Conservation (phyloP, 2,113 vertebrate genomes). For the Odocoileus hemionus region DNA sequence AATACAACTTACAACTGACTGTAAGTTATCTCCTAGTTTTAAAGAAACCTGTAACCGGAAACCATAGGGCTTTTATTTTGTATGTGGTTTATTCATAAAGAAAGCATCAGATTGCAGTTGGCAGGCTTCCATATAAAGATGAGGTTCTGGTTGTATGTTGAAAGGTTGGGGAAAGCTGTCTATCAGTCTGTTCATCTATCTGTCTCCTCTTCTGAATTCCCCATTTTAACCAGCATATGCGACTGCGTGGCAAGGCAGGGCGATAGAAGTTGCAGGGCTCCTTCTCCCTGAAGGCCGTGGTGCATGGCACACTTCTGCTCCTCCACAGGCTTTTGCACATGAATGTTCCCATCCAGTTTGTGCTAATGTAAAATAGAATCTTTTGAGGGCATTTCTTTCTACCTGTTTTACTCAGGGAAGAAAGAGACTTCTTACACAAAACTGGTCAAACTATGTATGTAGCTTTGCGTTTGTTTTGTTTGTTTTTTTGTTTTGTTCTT, state of each 20-base stretch:
- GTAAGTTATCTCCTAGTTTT: not conserved
- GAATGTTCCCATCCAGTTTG: not conserved
- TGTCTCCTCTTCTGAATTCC: not conserved
- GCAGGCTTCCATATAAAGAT: not conserved
- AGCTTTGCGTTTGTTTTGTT: not conserved
- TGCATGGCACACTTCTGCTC: not conserved
- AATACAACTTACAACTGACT: not conserved
- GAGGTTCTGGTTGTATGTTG: not conserved
- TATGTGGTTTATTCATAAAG: not conserved
- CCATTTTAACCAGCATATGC: not conserved
- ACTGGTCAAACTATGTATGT: not conserved
- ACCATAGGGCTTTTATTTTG: not conserved
- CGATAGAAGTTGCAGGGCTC: not conserved
- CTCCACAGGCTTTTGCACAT: not conserved
- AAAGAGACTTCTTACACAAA: not conserved
- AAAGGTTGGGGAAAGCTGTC: not conserved
- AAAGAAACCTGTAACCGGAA: not conserved
- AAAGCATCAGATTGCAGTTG: not conserved
- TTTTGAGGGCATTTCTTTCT: not conserved
- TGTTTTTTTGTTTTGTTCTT: not conserved
- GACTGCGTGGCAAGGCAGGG: not conserved
- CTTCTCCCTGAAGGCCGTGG: not conserved
- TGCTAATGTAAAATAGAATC: not conserved
- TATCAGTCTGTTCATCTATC: not conserved
- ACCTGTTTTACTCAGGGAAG: not conserved